Base-by-base conservation (phyloP, 2,797 vertebrate species). In the Falco berigora region DNA sequence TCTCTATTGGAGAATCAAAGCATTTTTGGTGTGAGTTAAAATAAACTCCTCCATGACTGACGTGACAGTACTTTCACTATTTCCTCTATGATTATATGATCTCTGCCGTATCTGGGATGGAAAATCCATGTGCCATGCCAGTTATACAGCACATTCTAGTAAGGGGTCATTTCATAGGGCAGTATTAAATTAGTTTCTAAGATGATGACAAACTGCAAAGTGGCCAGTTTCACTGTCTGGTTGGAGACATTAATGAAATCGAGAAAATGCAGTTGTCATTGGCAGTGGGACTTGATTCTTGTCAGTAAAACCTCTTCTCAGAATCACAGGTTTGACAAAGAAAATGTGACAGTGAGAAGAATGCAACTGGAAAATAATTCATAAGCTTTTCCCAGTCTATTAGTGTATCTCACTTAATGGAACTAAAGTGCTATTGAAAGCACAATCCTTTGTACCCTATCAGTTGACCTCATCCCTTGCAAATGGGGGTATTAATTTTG, bases 171-270 rank as follows among this genome's bases (percentile, higher is more conserved):
- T 95, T 94, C 82, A 85, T 47, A 82, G 95, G 88, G 83, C 92
- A 94, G 49, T 28, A 82, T 95, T 93, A 95, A 95, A 94, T 96
- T 95, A 95, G 93, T 95, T 96, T 96, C 80, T 88, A 53, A 86
- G 79, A 95, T 1, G 27, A 93, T 90, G 88, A 92, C 91, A 95
- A 88, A 93, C 66, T 94, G 78, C 86, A 76, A 88, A 96, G 83
- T 87, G 86, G 74, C 44, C 80, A 61, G 90, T 95, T 96, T 94
- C 12, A 1, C 90, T 95, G 86, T 69, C 86, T 92, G 63, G 66
- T 50, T 94, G 73, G 79, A 96, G 86, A 87, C 69, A 32, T 76
- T 95, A 94, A 97, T 93, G 86, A 97, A 95, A 96, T 90, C 1
- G 82, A 92, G 88, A 86, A 94, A 93, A 92, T 64, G 53, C 80